phyloP scores from a whole-genome alignment of 1,140 invertebrate species.

The Manduca sexta region DNA sequence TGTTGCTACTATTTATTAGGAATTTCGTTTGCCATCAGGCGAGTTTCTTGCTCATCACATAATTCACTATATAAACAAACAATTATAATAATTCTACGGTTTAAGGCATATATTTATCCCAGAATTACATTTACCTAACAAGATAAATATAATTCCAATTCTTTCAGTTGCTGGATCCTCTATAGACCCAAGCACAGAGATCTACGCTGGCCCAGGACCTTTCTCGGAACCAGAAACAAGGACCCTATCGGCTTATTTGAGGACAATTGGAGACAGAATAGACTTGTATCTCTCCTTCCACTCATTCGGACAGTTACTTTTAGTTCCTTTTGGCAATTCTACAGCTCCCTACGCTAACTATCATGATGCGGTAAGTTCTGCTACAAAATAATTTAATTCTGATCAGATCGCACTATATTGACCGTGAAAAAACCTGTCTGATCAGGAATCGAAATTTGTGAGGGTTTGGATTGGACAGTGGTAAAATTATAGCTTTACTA shows the following conservation, averaged over 20 bases:
- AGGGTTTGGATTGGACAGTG: no score
- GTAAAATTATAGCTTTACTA: no score
- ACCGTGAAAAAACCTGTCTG: no score
- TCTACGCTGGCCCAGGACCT: slow-evolving; percentile 78
- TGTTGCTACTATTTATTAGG: no score
- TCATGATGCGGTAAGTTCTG: slow-evolving; percentile 65
- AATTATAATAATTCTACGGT: no score
- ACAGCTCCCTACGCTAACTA: slow-evolving; percentile 72
- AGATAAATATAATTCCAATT: slow-evolving; percentile 2
- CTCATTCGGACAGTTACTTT: slow-evolving; percentile 64
- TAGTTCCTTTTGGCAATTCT: slow-evolving; percentile 72
- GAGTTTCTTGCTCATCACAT: no score
- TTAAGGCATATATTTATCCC: no score
- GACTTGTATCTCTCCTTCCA: slow-evolving; percentile 75
- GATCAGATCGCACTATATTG: no score
- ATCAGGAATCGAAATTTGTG: no score
- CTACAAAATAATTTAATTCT: no score
- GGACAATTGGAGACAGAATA: slow-evolving; percentile 58
- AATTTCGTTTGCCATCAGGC: no score
- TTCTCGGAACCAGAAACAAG: slow-evolving; percentile 86
- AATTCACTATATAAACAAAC: no score
- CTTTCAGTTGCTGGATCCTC: slow-evolving; percentile 72
- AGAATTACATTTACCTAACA: neutral
- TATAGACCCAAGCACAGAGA: slow-evolving; percentile 77
- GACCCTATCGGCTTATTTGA: slow-evolving; percentile 76